Evolutionary conservation across 2,113 vertebrate species (phyloP).

Genomic region (Quiscalus mexicanus): DNA sequence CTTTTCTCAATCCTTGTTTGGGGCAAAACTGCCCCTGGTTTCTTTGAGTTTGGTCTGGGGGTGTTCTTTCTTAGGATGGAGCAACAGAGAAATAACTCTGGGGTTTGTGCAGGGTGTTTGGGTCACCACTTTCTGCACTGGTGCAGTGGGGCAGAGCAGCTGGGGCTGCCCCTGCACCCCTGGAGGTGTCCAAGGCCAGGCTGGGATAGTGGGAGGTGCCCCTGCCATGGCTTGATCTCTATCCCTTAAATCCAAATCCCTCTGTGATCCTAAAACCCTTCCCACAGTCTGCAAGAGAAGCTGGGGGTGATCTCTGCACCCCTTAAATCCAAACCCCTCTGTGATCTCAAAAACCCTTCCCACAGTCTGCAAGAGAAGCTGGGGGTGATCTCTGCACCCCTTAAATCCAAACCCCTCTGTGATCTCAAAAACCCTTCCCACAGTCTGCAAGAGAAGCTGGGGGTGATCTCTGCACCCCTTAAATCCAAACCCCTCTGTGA

Average conservation of each 20-base stretch:
- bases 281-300: background rate
- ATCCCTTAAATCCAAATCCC: background rate
- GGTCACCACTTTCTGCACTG: background rate
- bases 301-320: background rate
- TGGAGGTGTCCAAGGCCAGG: background rate
- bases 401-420: background rate
- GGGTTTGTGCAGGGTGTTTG: background rate
- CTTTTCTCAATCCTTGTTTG: background rate
- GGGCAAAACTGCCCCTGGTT: background rate
- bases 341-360: background rate
- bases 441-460: background rate
- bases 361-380: background rate
- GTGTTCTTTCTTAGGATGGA: background rate
- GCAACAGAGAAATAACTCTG: background rate
- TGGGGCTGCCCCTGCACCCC: background rate
- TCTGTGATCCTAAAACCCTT: background rate
- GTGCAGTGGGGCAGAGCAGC: background rate
- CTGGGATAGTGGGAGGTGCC: fast-evolving
- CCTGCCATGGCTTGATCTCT: background rate
- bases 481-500: background rate
- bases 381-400: background rate
- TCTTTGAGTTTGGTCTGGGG: background rate
- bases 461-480: background rate
- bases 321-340: background rate
- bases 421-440: background rate